These are phyloP conservation scores for Dasysyrphus tricinctus DNA, from an alignment of 2,888 invertebrate species.

Conservation along the genomic window DNA sequence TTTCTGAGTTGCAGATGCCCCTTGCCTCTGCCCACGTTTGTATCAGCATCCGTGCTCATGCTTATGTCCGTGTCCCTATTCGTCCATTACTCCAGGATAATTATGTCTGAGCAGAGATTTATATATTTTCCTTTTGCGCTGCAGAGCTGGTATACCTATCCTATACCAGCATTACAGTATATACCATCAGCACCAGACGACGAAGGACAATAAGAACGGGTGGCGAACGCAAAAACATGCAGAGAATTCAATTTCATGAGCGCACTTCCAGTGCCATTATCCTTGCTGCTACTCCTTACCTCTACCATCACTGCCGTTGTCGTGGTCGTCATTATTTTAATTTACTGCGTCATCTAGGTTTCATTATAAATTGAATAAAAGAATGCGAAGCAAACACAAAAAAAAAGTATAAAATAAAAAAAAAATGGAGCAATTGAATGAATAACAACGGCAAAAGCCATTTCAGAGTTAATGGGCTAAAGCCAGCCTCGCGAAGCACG, in stretches of 20 bases:
- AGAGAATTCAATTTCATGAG: conserved; percentile 57
- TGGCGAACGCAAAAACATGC: conserved; percentile 22
- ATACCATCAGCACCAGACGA: neutral
- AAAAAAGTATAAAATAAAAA: conserved; percentile 23
- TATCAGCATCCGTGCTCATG: neutral
- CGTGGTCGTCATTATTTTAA: conserved; percentile 69
- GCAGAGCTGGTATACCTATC: neutral
- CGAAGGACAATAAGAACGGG: conserved; percentile 17
- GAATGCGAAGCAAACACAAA: conserved; percentile 7
- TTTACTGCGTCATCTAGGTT: conserved; percentile 74
- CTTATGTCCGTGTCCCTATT: conserved; percentile 21
- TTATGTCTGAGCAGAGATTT: conserved; percentile 62
- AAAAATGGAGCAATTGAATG: conserved; percentile 53
- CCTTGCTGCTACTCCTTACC: conserved; percentile 25
- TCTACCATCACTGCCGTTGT: conserved; percentile 15
- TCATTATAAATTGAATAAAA: conserved; percentile 72
- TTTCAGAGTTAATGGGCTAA: conserved; percentile 66
- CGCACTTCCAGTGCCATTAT: conserved; percentile 64
- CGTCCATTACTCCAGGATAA: conserved; percentile 61
- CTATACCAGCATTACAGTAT: neutral
- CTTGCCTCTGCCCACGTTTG: neutral
- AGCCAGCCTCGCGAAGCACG: conserved; percentile 21
- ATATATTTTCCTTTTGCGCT: conserved; percentile 42
- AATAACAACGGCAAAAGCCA: conserved; percentile 58
- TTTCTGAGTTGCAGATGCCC: conserved; percentile 11